Percentiles rank a stretch among this genome's conserved stretches.
phyloP scores from a whole-genome alignment of 2,888 invertebrate genomes.

The Cancer borealis region DNA sequence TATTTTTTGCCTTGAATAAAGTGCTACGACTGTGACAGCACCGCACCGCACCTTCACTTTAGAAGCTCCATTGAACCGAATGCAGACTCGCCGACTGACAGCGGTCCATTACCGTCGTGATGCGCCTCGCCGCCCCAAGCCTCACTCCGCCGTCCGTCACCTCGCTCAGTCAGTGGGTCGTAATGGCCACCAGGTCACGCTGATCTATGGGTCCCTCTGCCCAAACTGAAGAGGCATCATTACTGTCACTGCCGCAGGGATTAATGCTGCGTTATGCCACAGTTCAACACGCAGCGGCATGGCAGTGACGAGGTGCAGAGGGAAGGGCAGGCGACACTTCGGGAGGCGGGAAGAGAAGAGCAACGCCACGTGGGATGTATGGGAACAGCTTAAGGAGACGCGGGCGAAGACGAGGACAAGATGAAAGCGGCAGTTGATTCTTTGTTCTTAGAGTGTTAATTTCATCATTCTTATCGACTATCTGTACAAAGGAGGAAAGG shows the following conservation, averaged over 20 bases:
- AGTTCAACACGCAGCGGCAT: slow-evolving; percentile 1
- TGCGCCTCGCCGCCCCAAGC: not conserved
- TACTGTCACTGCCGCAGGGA: slow-evolving; percentile 39
- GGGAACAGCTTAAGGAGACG: not conserved
- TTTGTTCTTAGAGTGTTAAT: not conserved
- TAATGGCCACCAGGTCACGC: slow-evolving; percentile 30
- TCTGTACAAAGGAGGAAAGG: not conserved
- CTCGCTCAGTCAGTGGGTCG: slow-evolving; percentile 7
- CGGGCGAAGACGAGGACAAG: not conserved
- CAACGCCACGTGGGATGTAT: not conserved
- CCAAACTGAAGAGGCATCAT: slow-evolving; percentile 51
- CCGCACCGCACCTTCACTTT: not conserved
- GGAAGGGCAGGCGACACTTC: not conserved
- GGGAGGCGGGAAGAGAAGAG: not conserved
- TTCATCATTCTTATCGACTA: not conserved
- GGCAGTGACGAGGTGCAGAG: slow-evolving; percentile 14
- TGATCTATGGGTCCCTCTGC: slow-evolving; percentile 4
- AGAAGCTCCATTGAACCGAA: slow-evolving; percentile 16
- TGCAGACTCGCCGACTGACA: not conserved
- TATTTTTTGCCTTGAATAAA: not conserved
- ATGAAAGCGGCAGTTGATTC: not conserved
- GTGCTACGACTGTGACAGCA: not conserved
- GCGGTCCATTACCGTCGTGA: not conserved
- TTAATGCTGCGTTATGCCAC: slow-evolving; percentile 43
- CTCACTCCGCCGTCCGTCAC: slow-evolving; percentile 11